Evolutionary conservation across 2,797 vertebrate species (phyloP), one percentile per base, ranked within the genome.

Genomic region (Crocodylus rhombifer): DNA sequence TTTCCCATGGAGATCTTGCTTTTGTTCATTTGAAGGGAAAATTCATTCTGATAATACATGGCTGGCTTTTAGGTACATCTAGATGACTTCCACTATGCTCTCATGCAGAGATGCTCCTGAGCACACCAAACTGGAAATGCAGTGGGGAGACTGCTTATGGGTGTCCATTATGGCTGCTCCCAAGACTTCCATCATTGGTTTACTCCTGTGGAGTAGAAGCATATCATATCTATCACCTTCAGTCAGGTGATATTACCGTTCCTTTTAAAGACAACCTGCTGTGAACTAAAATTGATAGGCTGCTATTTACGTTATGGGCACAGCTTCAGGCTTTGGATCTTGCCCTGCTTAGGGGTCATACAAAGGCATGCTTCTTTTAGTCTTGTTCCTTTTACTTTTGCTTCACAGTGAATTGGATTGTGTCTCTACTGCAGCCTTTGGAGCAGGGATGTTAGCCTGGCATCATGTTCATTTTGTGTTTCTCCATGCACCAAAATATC

Each of bases 241-340:
- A 86, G 2, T 16, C 80, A 91, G 78, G 83, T 0, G 25, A 79
- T 20, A 63, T 80, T 20, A 4, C 69, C 23, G 14, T 71, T 89
- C 42, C 87, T 90, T 80, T 81, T 86, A 11, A 56, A 23, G 33
- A 42, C 36, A 71, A 25, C 69, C 33, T 3, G 23, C 33, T 42
- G 67, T 80, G 88, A 90, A 79, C 42, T 77, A 92, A 79, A 79
- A 78, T 91, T 84, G 82, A 82, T 74, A 51, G 11, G 80, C 85
- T 91, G 88, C 90, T 60, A 80, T 88, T 73, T 91, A 89, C 42
- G 23, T 73, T 86, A 10, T 33, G 91, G 79, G 92, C 86, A 55
- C 79, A 61, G 88, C 90, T 92, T 62, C 88, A 89, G 83, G 81
- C 93, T 80, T 88, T 51, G 42, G 42, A 51, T 51, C 42, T 51